Evolutionary conservation across 2,888 invertebrate species (phyloP).

Genomic region (Drosophila hamatofila): DNA sequence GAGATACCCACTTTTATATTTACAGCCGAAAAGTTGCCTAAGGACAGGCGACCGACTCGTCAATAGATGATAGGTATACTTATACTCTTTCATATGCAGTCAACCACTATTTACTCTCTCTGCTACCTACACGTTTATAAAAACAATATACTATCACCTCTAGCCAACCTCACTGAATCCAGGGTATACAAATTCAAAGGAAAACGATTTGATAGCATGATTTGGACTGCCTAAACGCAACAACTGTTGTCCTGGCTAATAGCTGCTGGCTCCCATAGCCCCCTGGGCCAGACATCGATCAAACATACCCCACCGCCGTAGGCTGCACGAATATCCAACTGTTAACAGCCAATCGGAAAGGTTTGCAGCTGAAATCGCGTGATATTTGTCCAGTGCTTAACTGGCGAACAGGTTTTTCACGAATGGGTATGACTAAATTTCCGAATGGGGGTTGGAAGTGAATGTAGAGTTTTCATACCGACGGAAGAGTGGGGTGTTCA

Average conservation of each 20-base stretch:
- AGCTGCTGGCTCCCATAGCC: conserved; percentile 13
- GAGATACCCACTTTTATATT: too few relatives aligned
- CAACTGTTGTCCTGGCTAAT: conserved; percentile 49
- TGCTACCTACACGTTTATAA: not conserved
- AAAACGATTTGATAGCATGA: conserved; percentile 55
- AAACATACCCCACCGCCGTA: conserved; percentile 51
- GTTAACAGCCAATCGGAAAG: conserved; percentile 61
- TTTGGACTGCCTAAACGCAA: conserved; percentile 36
- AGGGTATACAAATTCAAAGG: conserved; percentile 10
- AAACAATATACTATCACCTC: not conserved
- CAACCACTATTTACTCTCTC: not conserved
- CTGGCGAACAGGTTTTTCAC: conserved; percentile 51
- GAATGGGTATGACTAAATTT: conserved; percentile 34
- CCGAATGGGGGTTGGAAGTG: conserved; percentile 9
- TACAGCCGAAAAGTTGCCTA: too few relatives aligned
- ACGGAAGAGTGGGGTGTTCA: not conserved
- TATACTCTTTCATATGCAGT: not conserved
- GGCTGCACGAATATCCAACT: not conserved
- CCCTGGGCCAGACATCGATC: conserved; percentile 66
- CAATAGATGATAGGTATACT: too few relatives aligned
- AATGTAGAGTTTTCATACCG: not conserved
- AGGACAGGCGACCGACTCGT: too few relatives aligned
- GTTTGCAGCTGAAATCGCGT: conserved; percentile 72
- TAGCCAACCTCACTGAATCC: not conserved
- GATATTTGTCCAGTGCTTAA: conserved; percentile 64